A percentile compares a stretch with the other conserved stretches of the same genome.
These are phyloP conservation scores for Thera britannica DNA, from an alignment of 2,888 invertebrate species.

Conservation along the genomic window DNA sequence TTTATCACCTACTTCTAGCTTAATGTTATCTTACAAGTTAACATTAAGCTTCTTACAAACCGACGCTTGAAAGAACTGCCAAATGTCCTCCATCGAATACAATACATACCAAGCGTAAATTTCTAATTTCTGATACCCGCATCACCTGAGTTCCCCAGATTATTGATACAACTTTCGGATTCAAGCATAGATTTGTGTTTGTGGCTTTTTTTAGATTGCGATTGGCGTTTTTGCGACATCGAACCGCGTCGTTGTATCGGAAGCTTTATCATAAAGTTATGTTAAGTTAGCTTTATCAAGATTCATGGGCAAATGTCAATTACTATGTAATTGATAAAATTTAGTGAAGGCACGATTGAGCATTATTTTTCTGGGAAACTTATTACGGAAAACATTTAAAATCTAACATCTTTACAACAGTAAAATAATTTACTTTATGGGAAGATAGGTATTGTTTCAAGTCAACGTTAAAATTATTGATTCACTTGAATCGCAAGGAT, in stretches of 20 bases:
- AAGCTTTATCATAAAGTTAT: slow-evolving; percentile 24
- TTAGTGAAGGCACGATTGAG: slow-evolving; percentile 31
- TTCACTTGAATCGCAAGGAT: too few relatives aligned
- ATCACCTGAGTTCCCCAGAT: too few relatives aligned
- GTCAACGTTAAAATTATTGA: too few relatives aligned
- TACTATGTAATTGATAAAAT: slow-evolving; percentile 41
- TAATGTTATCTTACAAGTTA: slow-evolving; percentile 3
- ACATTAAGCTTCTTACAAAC: slow-evolving; percentile 3
- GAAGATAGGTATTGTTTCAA: too few relatives aligned
- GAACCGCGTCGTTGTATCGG: background rate
- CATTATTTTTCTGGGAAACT: slow-evolving; percentile 24
- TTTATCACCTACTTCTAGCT: slow-evolving; percentile 3
- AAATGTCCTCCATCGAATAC: background rate
- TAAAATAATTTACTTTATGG: too few relatives aligned
- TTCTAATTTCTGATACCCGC: too few relatives aligned
- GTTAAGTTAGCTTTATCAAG: slow-evolving; percentile 18
- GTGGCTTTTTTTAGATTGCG: background rate
- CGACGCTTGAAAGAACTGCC: background rate
- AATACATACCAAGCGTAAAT: background rate
- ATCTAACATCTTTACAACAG: too few relatives aligned
- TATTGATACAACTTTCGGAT: too few relatives aligned
- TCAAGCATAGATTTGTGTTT: too few relatives aligned
- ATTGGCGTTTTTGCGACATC: background rate
- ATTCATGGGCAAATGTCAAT: slow-evolving; percentile 28
- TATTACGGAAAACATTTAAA: too few relatives aligned